phyloP scores from a whole-genome alignment of 2,888 invertebrate genomes.

The Chrysolina americana region DNA sequence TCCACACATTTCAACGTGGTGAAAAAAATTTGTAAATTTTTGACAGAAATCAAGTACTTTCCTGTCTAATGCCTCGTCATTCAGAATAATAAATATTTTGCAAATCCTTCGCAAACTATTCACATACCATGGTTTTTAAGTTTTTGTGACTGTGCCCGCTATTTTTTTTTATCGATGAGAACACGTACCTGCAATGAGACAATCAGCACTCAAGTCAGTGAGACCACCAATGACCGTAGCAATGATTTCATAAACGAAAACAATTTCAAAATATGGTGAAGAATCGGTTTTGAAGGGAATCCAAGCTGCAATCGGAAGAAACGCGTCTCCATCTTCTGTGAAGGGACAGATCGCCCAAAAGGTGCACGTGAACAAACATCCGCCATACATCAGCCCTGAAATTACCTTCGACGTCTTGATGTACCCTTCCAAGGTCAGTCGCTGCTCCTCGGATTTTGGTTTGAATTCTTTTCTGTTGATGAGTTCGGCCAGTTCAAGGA shows the following conservation, averaged over 20 bases:
- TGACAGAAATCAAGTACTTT: too few species aligned
- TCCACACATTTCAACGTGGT: too few species aligned
- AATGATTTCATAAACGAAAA: slow-evolving; percentile 70
- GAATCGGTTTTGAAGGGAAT: slow-evolving; percentile 70
- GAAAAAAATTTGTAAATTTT: too few species aligned
- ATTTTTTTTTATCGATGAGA: not conserved
- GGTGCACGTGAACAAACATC: slow-evolving; percentile 54
- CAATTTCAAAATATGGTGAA: slow-evolving; percentile 69
- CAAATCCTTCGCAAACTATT: too few species aligned
- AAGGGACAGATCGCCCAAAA: slow-evolving; percentile 64
- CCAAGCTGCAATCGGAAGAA: slow-evolving; percentile 64
- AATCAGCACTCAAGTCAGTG: slow-evolving; percentile 71
- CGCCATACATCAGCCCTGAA: slow-evolving; percentile 33
- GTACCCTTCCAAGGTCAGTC: slow-evolving; percentile 22
- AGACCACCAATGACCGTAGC: slow-evolving; percentile 70
- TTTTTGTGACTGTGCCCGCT: too few species aligned
- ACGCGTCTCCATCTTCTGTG: slow-evolving; percentile 52
- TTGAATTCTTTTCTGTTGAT: slow-evolving; percentile 39
- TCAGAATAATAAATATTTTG: too few species aligned
- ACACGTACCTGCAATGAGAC: slow-evolving; percentile 49
- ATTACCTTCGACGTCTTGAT: slow-evolving; percentile 32
- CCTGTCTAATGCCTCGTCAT: too few species aligned
- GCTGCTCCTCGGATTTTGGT: slow-evolving; percentile 31
- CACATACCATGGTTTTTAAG: too few species aligned
- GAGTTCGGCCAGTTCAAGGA: slow-evolving; percentile 25